Conservation (phyloP, 2,797 vertebrate species). For the Vultur gryphus region DNA sequence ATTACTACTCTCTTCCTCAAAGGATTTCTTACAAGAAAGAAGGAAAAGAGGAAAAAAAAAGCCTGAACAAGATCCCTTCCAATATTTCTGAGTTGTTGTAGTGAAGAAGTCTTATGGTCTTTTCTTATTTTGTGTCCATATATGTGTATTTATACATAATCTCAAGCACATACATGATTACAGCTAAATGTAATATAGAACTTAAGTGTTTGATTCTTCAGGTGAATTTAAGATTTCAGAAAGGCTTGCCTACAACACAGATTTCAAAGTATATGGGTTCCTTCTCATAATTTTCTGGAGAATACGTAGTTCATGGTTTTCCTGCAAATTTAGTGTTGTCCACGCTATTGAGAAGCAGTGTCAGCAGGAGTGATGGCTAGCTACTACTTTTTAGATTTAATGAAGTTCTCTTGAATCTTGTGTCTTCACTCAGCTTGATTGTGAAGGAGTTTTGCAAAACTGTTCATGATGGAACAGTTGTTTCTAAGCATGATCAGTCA, state of each 20-base stretch:
- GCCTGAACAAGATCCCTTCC: not conserved
- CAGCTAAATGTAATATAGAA: not conserved
- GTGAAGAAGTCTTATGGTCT: not conserved
- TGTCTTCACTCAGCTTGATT: not conserved
- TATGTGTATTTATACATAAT: not conserved
- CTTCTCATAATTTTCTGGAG: not conserved
- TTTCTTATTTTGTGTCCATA: not conserved
- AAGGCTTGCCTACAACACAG: not conserved
- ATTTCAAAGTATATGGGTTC: not conserved
- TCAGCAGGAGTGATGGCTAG: not conserved
- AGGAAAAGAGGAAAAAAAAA: not conserved
- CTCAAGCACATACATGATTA: not conserved
- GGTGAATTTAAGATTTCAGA: not conserved
- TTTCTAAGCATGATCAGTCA: not conserved
- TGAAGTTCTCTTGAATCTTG: not conserved
- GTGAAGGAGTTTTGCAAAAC: not conserved
- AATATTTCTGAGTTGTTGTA: not conserved
- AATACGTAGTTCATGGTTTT: not conserved
- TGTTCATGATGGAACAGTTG: not conserved
- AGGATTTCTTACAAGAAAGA: not conserved
- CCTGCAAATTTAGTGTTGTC: not conserved
- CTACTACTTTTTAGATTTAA: not conserved
- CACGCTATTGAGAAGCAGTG: fast-evolving
- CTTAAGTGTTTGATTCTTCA: not conserved
- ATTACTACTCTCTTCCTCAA: not conserved